Evolutionary conservation across 2,797 vertebrate species (phyloP).

Genomic region (Galaxias olidus): DNA sequence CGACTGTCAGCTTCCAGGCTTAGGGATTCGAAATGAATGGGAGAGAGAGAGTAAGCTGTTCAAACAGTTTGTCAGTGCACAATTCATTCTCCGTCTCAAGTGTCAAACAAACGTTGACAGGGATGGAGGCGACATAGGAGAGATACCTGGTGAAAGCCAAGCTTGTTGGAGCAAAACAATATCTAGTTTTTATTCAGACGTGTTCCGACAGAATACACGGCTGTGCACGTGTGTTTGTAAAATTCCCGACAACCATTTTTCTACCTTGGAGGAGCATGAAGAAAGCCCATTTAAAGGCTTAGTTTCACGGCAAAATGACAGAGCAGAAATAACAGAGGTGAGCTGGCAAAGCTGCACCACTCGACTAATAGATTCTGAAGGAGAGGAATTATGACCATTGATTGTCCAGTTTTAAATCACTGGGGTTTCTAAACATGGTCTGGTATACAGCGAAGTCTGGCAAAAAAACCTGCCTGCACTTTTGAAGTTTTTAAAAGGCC

Average conservation of each 20-base stretch:
- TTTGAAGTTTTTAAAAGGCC: background rate
- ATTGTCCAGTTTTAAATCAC: slow-evolving; percentile 6
- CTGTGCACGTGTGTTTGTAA: slow-evolving; percentile 19
- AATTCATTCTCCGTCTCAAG: background rate
- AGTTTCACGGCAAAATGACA: slow-evolving; percentile 52
- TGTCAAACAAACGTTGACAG: background rate
- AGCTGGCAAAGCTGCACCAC: slow-evolving; percentile 37
- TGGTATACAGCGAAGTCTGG: background rate
- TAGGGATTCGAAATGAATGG: background rate
- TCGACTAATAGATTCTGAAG: slow-evolving; percentile 48
- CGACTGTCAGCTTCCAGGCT: slow-evolving; percentile 1
- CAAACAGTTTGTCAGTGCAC: background rate
- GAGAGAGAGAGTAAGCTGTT: background rate
- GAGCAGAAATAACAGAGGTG: slow-evolving; percentile 30
- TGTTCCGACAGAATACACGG: slow-evolving; percentile 39
- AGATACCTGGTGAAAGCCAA: too few species aligned
- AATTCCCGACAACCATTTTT: slow-evolving; percentile 40
- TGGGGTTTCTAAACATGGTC: slow-evolving; percentile 18
- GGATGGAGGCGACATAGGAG: background rate
- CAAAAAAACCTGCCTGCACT: background rate
- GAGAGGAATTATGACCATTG: slow-evolving; percentile 30
- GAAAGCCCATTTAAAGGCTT: slow-evolving; percentile 58
- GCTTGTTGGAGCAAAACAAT: slow-evolving; percentile 6
- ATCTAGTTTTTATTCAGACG: background rate
- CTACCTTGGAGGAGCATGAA: slow-evolving; percentile 41